Conservation (phyloP, 1,140 invertebrate genomes). For the Archivesica marissinica region DNA sequence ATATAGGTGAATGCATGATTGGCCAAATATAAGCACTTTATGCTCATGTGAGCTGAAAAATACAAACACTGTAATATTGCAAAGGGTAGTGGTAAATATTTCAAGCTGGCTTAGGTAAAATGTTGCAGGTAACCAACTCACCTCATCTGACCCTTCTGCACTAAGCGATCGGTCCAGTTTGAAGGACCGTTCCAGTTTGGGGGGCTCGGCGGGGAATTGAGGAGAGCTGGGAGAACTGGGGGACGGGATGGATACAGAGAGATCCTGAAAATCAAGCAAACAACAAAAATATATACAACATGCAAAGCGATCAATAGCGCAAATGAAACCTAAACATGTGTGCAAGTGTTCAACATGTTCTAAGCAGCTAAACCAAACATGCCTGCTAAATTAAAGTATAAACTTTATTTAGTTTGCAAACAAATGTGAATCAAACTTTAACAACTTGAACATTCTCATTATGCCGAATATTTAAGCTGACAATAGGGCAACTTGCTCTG, state of each 20-base stretch:
- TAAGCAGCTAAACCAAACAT: background rate
- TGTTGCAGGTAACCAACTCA: background rate
- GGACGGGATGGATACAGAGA: background rate
- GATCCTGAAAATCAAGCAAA: conserved; percentile 45
- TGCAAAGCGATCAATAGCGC: conserved; percentile 31
- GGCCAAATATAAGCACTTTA: no score
- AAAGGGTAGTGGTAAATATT: background rate
- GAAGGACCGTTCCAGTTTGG: conserved; percentile 25
- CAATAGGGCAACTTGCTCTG: no score
- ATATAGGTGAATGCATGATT: background rate
- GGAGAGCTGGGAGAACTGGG: conserved; percentile 31
- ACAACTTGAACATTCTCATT: no score
- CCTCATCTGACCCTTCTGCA: conserved; percentile 58
- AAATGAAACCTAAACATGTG: background rate
- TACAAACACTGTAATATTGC: background rate
- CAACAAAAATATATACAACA: conserved; percentile 50
- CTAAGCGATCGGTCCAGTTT: conserved; percentile 45
- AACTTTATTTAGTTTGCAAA: background rate
- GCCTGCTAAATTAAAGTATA: background rate
- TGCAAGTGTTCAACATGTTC: background rate
- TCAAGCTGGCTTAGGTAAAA: background rate
- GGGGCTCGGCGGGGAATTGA: conserved; percentile 2
- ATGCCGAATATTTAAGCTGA: no score
- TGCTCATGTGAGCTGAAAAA: no score
- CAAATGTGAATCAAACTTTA: background rate